Evolutionary conservation across 2,797 vertebrate genomes (phyloP), one percentile per base, ranked within the genome.

Genomic region (Steatocranus sp.): DNA sequence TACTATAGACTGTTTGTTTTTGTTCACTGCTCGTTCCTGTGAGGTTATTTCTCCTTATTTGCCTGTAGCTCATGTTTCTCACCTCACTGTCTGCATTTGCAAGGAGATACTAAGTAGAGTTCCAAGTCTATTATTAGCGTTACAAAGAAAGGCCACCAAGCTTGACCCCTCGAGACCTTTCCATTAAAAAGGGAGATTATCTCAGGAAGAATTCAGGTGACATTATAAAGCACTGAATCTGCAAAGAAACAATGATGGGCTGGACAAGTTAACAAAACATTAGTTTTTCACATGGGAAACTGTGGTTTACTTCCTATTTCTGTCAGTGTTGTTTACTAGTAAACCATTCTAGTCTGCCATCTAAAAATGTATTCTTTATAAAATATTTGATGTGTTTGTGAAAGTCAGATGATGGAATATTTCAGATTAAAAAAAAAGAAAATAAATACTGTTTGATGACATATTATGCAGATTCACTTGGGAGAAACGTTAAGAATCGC

Each of bases 371-470:
- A 41, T 66, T 38, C 7, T 66, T 6, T 20, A 66, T 6, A 0
- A 66, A 38, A 4, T 11, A 38, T 66, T 0, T 66, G 18, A 66
- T 6, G 12, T 0, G 61, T 20, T 0, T 66, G 32, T 66, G 0
- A 66, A 41, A 25, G 61, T 66, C 34, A 25, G 36, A 66, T 66
- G 34, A 66, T 3, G 34, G 0, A 23, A 41, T 41, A 38, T 6
- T 1, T 41, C n/a, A 23, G 3, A 58, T 66, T 32, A 7, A 5
- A 58, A 32, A 36, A 36, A 11, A 7, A 3, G 4, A 34, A 58
- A 58, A 58, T 0, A 61, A 34, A 61, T n/a, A 7, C 30, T 0
- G 30, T 11, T 11, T n/a, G 36, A 10, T 66, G 61, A 23, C 61
- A 41, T 38, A 2, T 66, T 66, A 41, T 15, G 36, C 10, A 41